A percentile compares a stretch with the other conserved stretches of the same genome.
Conservation (phyloP, 2,113 vertebrate species). For the Coryphaenoides rupestris region DNA sequence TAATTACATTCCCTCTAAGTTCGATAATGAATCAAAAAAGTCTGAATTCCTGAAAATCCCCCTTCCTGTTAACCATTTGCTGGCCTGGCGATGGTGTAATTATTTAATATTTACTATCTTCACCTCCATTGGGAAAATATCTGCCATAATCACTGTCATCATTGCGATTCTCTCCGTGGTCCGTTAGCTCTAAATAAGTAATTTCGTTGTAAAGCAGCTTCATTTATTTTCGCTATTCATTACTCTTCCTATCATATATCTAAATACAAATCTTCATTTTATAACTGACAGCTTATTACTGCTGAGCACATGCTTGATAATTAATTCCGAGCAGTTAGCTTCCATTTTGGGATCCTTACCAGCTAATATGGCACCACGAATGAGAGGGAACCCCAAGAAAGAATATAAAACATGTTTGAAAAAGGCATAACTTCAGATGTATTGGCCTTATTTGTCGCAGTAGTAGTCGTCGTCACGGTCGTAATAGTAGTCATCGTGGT, state of each 20-base stretch:
- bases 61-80: conserved; percentile 53
- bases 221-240: conserved; percentile 76
- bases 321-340: conserved; percentile 76
- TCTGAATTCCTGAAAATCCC: conserved; percentile 24
- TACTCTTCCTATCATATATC: conserved; percentile 77
- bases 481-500: conserved; percentile 8
- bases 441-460: conserved; percentile 27
- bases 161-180: conserved; percentile 65
- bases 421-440: not conserved
- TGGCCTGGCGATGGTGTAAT: conserved; percentile 43
- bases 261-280: conserved; percentile 80
- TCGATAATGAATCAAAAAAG: conserved; percentile 57
- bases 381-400: conserved; percentile 47
- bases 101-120: conserved; percentile 67
- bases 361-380: conserved; percentile 63
- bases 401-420: conserved; percentile 13
- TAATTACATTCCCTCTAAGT: conserved; percentile 64
- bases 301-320: conserved; percentile 80
- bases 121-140: conserved; percentile 63
- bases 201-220: conserved; percentile 76
- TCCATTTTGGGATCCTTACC: conserved; percentile 77
- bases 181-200: conserved; percentile 73
- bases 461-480: conserved; percentile 5
- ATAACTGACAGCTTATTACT: conserved; percentile 81
- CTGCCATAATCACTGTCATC: conserved; percentile 72